These are phyloP conservation scores for Batillaria attramentaria DNA, from an alignment of 1,140 invertebrate species.

Conservation along the genomic window DNA sequence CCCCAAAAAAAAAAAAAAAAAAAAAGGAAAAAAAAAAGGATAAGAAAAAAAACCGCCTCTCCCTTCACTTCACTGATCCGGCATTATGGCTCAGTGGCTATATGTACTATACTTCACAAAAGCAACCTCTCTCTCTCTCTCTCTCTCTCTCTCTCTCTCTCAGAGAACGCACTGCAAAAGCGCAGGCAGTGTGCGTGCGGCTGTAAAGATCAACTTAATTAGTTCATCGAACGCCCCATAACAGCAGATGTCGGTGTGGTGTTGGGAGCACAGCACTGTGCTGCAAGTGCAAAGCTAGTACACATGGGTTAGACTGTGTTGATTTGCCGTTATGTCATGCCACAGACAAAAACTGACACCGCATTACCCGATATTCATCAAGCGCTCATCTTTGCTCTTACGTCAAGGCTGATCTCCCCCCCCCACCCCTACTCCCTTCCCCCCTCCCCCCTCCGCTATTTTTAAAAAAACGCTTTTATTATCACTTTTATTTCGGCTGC, in stretches of 20 bases:
- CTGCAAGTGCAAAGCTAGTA: neutral
- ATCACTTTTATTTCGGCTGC: neutral
- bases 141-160: conserved; percentile 11
- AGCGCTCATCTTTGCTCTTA: neutral
- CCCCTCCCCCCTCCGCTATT: neutral
- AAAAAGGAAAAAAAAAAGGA: too few relatives aligned
- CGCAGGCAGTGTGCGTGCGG: neutral
- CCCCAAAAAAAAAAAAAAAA: too few relatives aligned
- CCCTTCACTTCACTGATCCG: too few relatives aligned
- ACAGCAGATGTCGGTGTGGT: neutral
- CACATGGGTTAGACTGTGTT: neutral
- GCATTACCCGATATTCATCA: neutral
- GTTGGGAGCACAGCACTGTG: neutral
- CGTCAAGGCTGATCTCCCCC: neutral
- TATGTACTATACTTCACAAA: neutral
- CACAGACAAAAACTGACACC: conserved; percentile 5
- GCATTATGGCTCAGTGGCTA: neutral
- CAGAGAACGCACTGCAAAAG: too few relatives aligned
- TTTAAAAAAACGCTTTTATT: too few relatives aligned
- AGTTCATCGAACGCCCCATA: neutral
- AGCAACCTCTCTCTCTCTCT: conserved; percentile 25
- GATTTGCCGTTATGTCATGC: neutral
- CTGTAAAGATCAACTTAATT: neutral
- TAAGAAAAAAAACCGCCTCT: too few relatives aligned
- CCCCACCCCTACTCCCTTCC: neutral